Percentiles rank a stretch among this genome's conserved stretches.
Conservation (phyloP, 2,113 vertebrate genomes). For the Cochlearius cochlearius region DNA sequence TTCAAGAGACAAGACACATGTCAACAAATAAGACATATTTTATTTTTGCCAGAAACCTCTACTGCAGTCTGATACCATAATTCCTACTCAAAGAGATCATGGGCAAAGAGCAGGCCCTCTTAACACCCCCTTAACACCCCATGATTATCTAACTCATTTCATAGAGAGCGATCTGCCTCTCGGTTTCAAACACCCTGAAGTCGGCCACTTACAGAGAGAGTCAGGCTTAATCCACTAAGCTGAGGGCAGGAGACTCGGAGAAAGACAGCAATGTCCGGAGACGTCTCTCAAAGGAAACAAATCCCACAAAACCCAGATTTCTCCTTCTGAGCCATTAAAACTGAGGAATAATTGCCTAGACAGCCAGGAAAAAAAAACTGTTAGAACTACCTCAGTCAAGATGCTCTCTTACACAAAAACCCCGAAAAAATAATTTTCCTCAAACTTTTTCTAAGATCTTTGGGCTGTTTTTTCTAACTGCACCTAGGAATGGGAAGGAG, state of each 20-base stretch:
- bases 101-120: background rate
- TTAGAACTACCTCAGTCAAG: background rate
- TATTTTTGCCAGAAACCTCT: constrained; percentile 23
- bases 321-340: background rate
- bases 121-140: background rate
- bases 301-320: background rate
- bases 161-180: background rate
- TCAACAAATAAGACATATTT: background rate
- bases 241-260: background rate
- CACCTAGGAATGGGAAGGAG: background rate
- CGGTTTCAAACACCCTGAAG: background rate
- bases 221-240: background rate
- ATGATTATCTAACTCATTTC: background rate
- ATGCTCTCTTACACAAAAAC: background rate
- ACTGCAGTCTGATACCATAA: background rate
- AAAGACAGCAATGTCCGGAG: background rate
- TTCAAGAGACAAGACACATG: constrained; percentile 11
- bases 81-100: background rate
- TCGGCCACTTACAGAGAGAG: background rate
- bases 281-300: background rate
- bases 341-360: background rate
- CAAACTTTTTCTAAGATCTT: background rate
- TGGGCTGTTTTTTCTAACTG: background rate
- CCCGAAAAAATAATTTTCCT: background rate
- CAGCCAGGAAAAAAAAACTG: background rate